Conservation (phyloP, 2,888 invertebrate genomes). For the Acrobasis consociella region DNA sequence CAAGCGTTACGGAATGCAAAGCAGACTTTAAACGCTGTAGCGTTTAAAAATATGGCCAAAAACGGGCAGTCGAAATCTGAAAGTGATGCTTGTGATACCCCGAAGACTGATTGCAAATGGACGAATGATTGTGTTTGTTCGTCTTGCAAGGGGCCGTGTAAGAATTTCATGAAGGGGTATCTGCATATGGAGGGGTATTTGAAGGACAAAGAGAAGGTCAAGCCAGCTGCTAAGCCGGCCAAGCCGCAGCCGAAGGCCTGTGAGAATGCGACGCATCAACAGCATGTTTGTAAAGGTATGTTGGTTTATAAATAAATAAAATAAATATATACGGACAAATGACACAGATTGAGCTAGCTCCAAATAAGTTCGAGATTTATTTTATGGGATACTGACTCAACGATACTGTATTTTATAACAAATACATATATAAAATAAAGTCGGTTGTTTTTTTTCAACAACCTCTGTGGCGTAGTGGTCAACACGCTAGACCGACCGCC, state of each 20-base stretch:
- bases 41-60: conserved; percentile 62
- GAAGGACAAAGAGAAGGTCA: conserved; percentile 47
- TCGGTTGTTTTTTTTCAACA: too few species aligned
- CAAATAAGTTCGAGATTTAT: too few species aligned
- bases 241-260: conserved; percentile 61
- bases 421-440: too few species aligned
- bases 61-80: conserved; percentile 68
- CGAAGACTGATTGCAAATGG: conserved; percentile 69
- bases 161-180: conserved; percentile 51
- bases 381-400: too few species aligned
- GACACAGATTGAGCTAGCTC: too few species aligned
- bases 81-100: conserved; percentile 67
- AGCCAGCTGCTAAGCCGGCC: conserved; percentile 45
- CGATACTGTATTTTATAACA: too few species aligned
- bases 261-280: conserved; percentile 68
- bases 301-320: conserved; percentile 17
- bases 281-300: conserved; percentile 75
- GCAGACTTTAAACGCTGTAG: conserved; percentile 67
- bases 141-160: conserved; percentile 56
- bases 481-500: too few species aligned
- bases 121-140: conserved; percentile 68
- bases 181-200: conserved; percentile 52
- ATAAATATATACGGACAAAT: too few species aligned
- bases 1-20: conserved; percentile 69
- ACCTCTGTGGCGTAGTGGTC: too few species aligned